Base-by-base conservation (phyloP, 2,113 vertebrate species). In the Elephas maximus region DNA sequence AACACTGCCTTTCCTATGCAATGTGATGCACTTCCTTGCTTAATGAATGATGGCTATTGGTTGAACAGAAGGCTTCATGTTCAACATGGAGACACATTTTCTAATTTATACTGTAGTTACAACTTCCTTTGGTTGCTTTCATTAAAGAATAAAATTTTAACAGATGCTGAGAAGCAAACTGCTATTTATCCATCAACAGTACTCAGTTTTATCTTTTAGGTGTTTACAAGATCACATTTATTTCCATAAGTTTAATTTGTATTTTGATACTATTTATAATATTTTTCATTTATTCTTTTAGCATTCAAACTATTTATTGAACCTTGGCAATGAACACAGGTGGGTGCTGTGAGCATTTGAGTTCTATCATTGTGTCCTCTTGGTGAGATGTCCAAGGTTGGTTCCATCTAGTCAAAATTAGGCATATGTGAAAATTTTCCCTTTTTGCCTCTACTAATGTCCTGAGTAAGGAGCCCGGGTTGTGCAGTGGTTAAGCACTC, bases 61-160 rank as follows among this genome's bases (percentile, higher is more conserved):
- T 4, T 96, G 86, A 23, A 67, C 87, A 96, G 14, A 1, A 93
- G 95, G 0, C 65, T 9, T 44, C 45, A 33, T 77, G 8, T 93
- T 97, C 85, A 94, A 88, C 74, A 23, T 4, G 23, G 69, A 98
- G 96, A 93, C 12, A 62, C 41, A 78, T 97, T 79, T 93, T 73
- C 93, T 97, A 73, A 97, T 97, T 97, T 97, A 96, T 90, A 78
- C 73, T 5, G 24, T 44, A 33, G 62, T 3, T 94, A 89, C 63
- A 74, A 92, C 88, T 98, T 98, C 96, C 96, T 96, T 45, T 41
- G 93, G 97, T 96, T 44, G 30, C 60, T 92, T 95, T 96, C 91
- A 96, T 96, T 97, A 97, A 95, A 53, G 67, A 37, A 62, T 20
- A 23, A 85, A 45, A 91, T 83, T 94, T 57, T 85, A 89, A 57